Percentiles rank a stretch among this genome's conserved stretches.
These are phyloP conservation scores for Delphinapterus leucas DNA, from an alignment of 2,113 vertebrate species.

Conservation along the genomic window DNA sequence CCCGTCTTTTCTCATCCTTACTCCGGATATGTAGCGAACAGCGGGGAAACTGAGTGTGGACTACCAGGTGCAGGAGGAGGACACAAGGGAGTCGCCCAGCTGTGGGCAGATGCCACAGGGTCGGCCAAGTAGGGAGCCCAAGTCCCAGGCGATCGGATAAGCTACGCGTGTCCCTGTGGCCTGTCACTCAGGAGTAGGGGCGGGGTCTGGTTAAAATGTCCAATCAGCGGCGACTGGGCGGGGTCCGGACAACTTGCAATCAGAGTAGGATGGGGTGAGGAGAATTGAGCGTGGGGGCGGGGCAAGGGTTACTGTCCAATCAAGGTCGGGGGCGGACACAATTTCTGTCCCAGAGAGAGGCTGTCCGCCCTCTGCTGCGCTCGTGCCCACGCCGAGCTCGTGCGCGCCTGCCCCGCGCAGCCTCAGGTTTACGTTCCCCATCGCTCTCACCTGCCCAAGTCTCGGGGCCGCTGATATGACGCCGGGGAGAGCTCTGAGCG, in stretches of 20 bases:
- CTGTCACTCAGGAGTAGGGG: not conserved
- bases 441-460: not conserved
- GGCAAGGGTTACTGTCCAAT: not conserved
- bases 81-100: not conserved
- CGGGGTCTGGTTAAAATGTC: no score
- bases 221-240: no score
- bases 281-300: not conserved
- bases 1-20: no score
- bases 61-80: not conserved
- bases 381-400: no score
- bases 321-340: not conserved
- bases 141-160: not conserved
- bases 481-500: not conserved
- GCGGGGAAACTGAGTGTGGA: not conserved
- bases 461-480: not conserved
- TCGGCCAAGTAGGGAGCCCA: fast-evolving
- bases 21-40: not conserved
- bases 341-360: no score
- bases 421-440: no score
- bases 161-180: not conserved
- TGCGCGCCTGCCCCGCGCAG: fast-evolving
- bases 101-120: no score
- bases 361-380: no score
- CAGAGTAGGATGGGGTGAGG: no score
- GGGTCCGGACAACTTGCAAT: no score